Evolutionary conservation across 1,140 invertebrate genomes (phyloP).

Genomic region (Halyomorpha halys): DNA sequence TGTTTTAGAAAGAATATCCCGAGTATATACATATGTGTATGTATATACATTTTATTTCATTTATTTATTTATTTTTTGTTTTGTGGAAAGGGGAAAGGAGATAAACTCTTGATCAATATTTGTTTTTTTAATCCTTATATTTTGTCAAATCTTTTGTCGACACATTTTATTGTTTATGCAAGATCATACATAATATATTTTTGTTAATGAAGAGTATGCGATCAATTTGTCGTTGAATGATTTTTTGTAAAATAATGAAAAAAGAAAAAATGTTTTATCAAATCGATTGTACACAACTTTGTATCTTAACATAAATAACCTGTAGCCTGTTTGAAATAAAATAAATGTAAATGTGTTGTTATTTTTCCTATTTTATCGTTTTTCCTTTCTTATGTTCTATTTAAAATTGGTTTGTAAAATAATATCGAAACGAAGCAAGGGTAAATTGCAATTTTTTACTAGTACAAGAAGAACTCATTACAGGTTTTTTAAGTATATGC

Average conservation of each 20-base stretch:
- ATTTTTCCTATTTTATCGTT: constrained; percentile 1
- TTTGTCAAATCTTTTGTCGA: not conserved
- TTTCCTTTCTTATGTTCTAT: too few relatives aligned
- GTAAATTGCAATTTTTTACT: too few relatives aligned
- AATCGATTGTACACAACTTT: constrained; percentile 16
- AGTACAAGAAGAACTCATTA: too few relatives aligned
- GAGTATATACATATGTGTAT: too few relatives aligned
- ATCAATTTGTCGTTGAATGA: constrained; percentile 13
- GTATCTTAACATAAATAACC: constrained; percentile 16
- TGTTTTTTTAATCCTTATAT: not conserved
- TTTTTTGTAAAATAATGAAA: constrained; percentile 12
- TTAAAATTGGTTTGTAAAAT: too few relatives aligned
- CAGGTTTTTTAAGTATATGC: too few relatives aligned
- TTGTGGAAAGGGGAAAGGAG: not conserved
- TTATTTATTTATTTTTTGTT: not conserved
- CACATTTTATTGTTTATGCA: constrained; percentile 16
- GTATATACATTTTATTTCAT: too few relatives aligned
- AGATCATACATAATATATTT: constrained; percentile 17
- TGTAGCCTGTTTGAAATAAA: constrained; percentile 19
- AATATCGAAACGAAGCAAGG: too few relatives aligned
- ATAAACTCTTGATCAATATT: not conserved
- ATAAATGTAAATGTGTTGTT: constrained; percentile 16
- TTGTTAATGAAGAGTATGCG: constrained; percentile 11
- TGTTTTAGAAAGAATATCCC: not conserved
- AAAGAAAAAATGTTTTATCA: constrained; percentile 3